Evolutionary conservation across 2,797 vertebrate species (phyloP).

Genomic region (Rhabdophis nuchalis): DNA sequence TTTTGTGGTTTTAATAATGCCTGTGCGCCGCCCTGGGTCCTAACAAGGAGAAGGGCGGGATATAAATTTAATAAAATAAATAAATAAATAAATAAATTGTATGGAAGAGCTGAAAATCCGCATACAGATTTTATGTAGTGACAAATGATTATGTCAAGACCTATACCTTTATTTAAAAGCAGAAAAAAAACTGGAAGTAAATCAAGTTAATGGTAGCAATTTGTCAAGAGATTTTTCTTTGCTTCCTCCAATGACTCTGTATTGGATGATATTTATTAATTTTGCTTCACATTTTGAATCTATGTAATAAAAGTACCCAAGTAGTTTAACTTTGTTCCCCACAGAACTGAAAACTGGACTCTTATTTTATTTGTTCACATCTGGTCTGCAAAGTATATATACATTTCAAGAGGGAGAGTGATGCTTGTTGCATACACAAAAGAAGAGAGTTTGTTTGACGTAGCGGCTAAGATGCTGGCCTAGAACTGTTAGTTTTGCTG

Average conservation of each 20-base stretch:
- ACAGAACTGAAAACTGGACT: not conserved
- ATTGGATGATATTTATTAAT: not conserved
- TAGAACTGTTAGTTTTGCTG: too few relatives aligned
- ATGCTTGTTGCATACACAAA: not conserved
- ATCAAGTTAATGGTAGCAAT: not conserved
- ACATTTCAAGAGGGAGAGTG: not conserved
- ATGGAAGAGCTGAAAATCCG: not conserved
- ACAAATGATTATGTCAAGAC: not conserved
- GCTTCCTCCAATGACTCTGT: not conserved
- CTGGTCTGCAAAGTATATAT: too few relatives aligned
- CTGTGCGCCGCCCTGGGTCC: too few relatives aligned
- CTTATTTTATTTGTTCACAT: not conserved
- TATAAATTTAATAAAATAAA: too few relatives aligned
- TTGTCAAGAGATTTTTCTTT: not conserved
- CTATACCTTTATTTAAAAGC: constrained; percentile 25
- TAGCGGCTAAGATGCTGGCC: too few relatives aligned
- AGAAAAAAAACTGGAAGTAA: fast-evolving
- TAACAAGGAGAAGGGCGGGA: too few relatives aligned
- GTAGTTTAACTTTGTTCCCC: not conserved
- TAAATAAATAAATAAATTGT: too few relatives aligned
- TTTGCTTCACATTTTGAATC: not conserved
- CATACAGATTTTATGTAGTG: not conserved
- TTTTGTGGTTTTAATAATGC: too few relatives aligned
- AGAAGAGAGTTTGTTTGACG: too few relatives aligned
- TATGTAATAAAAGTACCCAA: not conserved